phyloP scores from a whole-genome alignment of 2,797 vertebrate genomes.

The Yasuhikotakia modesta region DNA sequence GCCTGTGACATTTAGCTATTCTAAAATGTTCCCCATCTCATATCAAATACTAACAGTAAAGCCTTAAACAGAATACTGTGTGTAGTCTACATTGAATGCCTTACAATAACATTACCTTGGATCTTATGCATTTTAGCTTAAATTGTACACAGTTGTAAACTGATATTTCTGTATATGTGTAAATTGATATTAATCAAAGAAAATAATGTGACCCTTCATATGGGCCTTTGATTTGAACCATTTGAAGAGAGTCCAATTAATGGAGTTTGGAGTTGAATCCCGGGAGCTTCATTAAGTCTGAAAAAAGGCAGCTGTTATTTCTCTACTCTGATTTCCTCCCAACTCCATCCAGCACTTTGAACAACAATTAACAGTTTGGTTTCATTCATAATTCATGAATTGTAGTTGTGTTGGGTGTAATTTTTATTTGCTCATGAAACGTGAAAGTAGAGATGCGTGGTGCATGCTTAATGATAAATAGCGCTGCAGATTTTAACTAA shows the following conservation, averaged over 20 bases:
- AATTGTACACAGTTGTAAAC: slow-evolving; percentile 13
- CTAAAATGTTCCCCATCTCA: slow-evolving; percentile 34
- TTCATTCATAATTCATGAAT: neutral
- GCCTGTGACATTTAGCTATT: slow-evolving; percentile 45
- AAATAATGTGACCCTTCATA: slow-evolving; percentile 67
- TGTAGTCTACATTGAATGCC: slow-evolving; percentile 26
- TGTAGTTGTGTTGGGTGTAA: neutral
- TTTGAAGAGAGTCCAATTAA: slow-evolving; percentile 86
- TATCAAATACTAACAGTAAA: slow-evolving; percentile 40
- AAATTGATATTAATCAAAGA: slow-evolving; percentile 56
- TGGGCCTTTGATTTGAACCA: slow-evolving; percentile 70
- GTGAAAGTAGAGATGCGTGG: neutral
- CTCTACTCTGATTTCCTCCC: slow-evolving; percentile 33
- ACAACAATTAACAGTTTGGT: slow-evolving; percentile 14
- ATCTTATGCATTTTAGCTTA: slow-evolving; percentile 11
- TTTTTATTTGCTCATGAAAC: neutral
- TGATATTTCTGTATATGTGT: slow-evolving; percentile 42
- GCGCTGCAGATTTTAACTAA: slow-evolving; percentile 3
- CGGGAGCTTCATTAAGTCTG: slow-evolving; percentile 83
- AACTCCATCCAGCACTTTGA: slow-evolving; percentile 28
- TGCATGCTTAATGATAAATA: neutral
- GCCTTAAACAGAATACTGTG: slow-evolving; percentile 17
- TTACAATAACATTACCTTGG: slow-evolving; percentile 38
- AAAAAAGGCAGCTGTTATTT: slow-evolving; percentile 50
- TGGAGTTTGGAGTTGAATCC: slow-evolving; percentile 84